Evolutionary conservation across 2,113 vertebrate genomes (phyloP).

Genomic region (Genyomyrus donnyi): DNA sequence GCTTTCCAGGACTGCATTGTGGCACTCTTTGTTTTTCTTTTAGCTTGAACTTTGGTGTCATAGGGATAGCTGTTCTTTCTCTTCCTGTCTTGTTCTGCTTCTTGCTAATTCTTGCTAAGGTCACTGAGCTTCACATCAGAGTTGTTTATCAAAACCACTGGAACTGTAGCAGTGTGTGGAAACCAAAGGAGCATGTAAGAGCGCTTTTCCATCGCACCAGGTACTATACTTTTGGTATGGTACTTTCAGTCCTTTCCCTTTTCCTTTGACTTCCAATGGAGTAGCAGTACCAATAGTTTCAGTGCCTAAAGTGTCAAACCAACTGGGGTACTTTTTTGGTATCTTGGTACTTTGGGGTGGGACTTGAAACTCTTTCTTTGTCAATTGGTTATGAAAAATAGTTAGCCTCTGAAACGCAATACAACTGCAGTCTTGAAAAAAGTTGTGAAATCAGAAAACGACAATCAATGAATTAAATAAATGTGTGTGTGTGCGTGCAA

Average conservation of each 20-base stretch:
- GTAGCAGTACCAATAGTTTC: neutral
- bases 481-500: too few species aligned
- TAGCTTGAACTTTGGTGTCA: neutral
- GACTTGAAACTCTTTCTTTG: neutral
- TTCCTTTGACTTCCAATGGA: neutral
- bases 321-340: neutral
- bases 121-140: neutral
- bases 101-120: neutral
- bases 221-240: neutral
- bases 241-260: neutral
- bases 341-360: too few species aligned
- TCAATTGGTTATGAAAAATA: neutral
- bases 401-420: neutral
- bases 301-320: neutral
- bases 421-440: neutral
- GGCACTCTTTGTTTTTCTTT: neutral
- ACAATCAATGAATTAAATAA: too few species aligned
- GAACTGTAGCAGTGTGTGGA: neutral
- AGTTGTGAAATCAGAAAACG: neutral
- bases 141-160: neutral
- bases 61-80: neutral
- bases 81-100: neutral
- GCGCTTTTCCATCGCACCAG: neutral
- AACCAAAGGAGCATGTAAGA: neutral
- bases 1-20: neutral